Evolutionary conservation across 2,797 vertebrate genomes (phyloP), one percentile per base, ranked within the genome.

Genomic region (Sus cebifrons): DNA sequence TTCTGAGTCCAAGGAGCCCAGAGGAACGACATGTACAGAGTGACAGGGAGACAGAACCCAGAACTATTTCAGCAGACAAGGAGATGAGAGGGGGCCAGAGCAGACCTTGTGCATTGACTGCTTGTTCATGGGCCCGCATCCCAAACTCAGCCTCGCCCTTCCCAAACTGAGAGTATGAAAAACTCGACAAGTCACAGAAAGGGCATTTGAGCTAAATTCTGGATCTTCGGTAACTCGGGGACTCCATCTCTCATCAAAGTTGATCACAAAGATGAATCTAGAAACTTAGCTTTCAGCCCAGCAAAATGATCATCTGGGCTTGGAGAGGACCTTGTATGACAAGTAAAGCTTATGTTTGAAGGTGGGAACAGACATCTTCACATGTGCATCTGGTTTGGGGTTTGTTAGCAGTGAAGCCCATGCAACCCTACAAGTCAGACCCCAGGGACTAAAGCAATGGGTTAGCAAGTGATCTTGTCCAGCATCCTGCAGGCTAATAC

Each of bases 21-120:
- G 32, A 56, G 17, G 27, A 89, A 32, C 4, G 21, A 1, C 11
- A 11, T 8, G 0, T 5, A 0, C 3, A 3, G n/a, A 54, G 29
- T 18, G 4, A 21, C 27, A 54, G 64, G 64, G 65, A 81, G 17
- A 27, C 20, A 17, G 1, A 64, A 68, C 8, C 44, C 5, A 3
- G 4, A 81, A 64, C 29, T 67, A 6, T 44, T 78, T 83, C 25
- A 36, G 32, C 14, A 70, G 70, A 71, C 25, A 36, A 60, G 44
- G 8, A 70, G 3, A n/a, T 52, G 20, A 18, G 67, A 77, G 18
- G 32, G 11, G 67, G 1, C 2, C 29, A 23, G 16, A 78, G 1
- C 29, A 54, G 44, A 3, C 27, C 56, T 58, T 3, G 8, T 32
- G 13, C 58, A 62, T 56, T 71, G 36, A 64, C 21, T 11, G 1